A percentile compares a stretch with the other conserved stretches of the same genome.
Evolutionary conservation across 92 coral and sea anemone genomes (phyloP).

Genomic region (Metridium senile): DNA sequence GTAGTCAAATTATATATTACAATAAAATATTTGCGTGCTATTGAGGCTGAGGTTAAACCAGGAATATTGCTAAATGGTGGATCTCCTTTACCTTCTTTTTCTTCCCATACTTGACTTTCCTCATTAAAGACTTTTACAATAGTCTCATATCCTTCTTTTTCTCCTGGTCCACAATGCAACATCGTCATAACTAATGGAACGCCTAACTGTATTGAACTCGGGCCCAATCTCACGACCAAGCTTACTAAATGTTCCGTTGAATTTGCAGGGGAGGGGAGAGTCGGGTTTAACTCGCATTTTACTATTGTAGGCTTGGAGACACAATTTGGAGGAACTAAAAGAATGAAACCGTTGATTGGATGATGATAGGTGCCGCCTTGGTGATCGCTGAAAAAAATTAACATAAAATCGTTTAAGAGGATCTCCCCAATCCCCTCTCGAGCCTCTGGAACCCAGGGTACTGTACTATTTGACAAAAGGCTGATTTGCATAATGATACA

Average conservation of each 20-base stretch:
- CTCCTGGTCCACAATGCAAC: conserved; percentile 26
- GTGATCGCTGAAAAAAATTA: conserved; percentile 1
- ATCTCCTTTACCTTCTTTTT: not conserved
- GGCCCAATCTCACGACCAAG: conserved; percentile 44
- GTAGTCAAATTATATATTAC: not conserved
- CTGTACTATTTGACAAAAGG: too few species aligned
- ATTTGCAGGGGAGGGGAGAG: conserved; percentile 30
- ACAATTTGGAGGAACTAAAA: conserved; percentile 48
- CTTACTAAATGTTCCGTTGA: conserved; percentile 45
- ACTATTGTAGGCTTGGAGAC: conserved; percentile 27
- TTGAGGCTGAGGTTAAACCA: too few species aligned
- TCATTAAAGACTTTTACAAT: conserved; percentile 3
- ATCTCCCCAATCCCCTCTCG: not conserved
- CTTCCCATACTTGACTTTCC: conserved; percentile 16
- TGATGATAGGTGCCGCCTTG: conserved; percentile 37
- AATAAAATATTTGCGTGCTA: too few species aligned
- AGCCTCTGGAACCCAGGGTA: too few species aligned
- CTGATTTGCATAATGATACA: too few species aligned
- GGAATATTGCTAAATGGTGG: not conserved
- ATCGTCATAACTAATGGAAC: conserved; percentile 13
- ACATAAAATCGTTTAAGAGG: not conserved
- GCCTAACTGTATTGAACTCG: conserved; percentile 11
- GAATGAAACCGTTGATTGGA: conserved; percentile 16
- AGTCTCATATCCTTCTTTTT: conserved; percentile 30
- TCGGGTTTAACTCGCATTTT: not conserved